Evolutionary conservation across 2,888 invertebrate genomes (phyloP), one percentile per base, ranked within the genome.

Genomic region (Cheilosia scutellata): DNA sequence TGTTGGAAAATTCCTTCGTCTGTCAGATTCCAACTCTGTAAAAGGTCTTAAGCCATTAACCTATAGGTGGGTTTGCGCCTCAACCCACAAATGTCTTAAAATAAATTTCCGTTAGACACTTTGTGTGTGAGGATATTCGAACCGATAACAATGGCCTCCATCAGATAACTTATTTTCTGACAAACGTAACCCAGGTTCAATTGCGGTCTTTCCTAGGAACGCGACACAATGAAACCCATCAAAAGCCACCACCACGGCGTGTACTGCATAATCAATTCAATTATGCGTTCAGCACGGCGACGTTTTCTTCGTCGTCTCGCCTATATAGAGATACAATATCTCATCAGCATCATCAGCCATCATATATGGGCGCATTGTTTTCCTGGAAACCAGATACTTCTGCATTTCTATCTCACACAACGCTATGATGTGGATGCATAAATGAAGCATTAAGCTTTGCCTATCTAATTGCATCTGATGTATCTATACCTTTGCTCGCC

Each of bases 191-290:
- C 66, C 37, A 25, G 60, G 66, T 53, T 55, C 66, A 66, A 6
- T 42, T 11, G 53, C 42, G 49, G 40, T 66, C 66, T 42, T 55
- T 20, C 25, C 9, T 33, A 51, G 49, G 37, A 53, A 42, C 11
- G n/a, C 16, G 16, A 55, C 42, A 44, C 42, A 68, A 68, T 44
- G 31, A 20, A 68, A 57, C 31, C 55, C 51, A 53, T 20, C 29
- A n/a, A 44, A 31, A 31, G 25, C 42, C 11, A 29, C 11, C 47
- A 51, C 5, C 4, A 20, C 11, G 9, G 4, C 9, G 37, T 51
- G 13, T 20, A 37, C 49, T 37, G 65, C 51, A 65, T 42, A 60
- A 68, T 68, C 60, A 58, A 76, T 68, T 60, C 66, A 76, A 60
- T 58, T 66, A 76, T 66, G 49, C 66, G 58, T 76, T 58, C 29